A percentile compares a stretch with the other conserved stretches of the same genome.
phyloP scores from a whole-genome alignment of 2,113 vertebrate species.

The Oreotragus oreotragus region DNA sequence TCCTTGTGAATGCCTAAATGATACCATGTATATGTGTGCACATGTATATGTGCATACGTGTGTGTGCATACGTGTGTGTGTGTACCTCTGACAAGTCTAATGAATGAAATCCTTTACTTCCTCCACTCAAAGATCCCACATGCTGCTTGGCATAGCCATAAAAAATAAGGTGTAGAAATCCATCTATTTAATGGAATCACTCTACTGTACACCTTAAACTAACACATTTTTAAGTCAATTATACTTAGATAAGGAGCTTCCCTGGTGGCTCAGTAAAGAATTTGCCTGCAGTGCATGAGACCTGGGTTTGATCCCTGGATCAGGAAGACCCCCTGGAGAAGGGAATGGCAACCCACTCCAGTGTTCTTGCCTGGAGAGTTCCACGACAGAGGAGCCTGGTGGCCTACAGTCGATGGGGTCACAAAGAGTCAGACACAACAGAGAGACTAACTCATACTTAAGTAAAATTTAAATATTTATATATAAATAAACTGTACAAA shows the following conservation, averaged over 20 bases:
- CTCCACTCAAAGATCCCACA: background rate
- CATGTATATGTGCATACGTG: background rate
- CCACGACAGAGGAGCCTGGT: background rate
- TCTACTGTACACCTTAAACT: background rate
- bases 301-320: background rate
- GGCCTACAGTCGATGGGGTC: background rate
- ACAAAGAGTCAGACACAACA: background rate
- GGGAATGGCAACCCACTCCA: background rate
- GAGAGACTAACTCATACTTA: background rate
- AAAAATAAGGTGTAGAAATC: background rate
- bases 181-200: background rate
- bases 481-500: background rate
- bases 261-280: background rate
- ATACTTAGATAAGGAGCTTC: background rate
- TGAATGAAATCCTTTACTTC: background rate
- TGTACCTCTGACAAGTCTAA: background rate
- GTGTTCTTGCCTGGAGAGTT: background rate
- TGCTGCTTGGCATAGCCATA: background rate
- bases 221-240: background rate
- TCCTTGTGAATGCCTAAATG: background rate
- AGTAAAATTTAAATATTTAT: background rate
- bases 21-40: background rate
- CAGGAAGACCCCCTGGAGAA: background rate
- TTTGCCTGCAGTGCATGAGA: background rate
- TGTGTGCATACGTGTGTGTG: accelerated